phyloP scores from a whole-genome alignment of 1,140 invertebrate genomes.

The Sycobia sp. region DNA sequence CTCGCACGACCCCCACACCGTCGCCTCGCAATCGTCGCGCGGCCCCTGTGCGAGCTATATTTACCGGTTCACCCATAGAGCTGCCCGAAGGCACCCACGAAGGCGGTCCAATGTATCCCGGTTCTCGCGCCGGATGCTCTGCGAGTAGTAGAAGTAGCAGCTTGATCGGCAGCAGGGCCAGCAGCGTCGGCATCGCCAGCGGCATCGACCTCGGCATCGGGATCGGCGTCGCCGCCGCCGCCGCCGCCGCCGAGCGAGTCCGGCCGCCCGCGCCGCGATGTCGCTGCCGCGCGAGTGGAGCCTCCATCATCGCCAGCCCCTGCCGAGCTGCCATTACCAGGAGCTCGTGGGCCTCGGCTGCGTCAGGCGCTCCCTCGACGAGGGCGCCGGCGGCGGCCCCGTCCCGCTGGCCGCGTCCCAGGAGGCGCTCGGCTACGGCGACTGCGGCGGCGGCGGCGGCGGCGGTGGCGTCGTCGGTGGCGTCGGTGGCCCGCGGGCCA shows the following conservation, averaged over 20 bases:
- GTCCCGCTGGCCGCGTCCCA: conserved; percentile 42
- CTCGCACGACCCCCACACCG: too few species aligned
- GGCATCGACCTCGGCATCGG: too few species aligned
- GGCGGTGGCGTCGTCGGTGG: too few species aligned
- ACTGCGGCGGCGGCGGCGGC: too few species aligned
- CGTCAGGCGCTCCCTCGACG: conserved; percentile 44
- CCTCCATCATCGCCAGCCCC: conserved; percentile 56
- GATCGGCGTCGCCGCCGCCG: too few species aligned
- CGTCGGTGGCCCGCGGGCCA: too few species aligned
- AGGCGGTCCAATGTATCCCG: conserved; percentile 60
- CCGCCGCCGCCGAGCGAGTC: conserved; percentile 13
- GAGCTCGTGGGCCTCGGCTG: neutral
- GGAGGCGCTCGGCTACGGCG: conserved; percentile 35
- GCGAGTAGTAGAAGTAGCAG: conserved; percentile 25
- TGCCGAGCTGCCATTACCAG: neutral
- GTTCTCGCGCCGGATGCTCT: conserved; percentile 47
- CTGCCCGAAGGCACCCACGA: conserved; percentile 40
- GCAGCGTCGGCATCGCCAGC: neutral
- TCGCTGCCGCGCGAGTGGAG: conserved; percentile 68
- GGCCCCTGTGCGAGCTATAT: too few species aligned
- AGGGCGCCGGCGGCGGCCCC: conserved; percentile 49
- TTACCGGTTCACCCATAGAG: too few species aligned
- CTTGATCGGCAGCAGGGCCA: neutral
- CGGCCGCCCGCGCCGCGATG: conserved; percentile 54
- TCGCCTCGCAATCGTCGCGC: neutral